Percentiles rank a stretch among this genome's conserved stretches.
Conservation (phyloP, 35 echinoderm and acorn worm genomes). For the Amphiura filiformis region DNA sequence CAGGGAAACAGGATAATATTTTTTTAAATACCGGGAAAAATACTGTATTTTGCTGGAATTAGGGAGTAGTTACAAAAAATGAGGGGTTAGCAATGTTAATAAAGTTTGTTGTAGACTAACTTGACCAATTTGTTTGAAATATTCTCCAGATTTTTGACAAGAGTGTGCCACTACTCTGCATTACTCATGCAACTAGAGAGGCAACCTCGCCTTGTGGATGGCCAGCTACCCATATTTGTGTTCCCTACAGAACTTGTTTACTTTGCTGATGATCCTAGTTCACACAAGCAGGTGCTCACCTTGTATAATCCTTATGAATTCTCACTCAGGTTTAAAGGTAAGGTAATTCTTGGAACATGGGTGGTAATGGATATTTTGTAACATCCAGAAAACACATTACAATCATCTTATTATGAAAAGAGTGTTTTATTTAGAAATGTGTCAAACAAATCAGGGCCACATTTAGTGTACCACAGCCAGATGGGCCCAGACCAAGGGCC, state of each 20-base stretch:
- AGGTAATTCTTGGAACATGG: neutral
- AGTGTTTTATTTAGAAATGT: neutral
- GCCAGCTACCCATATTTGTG: slow-evolving; percentile 91
- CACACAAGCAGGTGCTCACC: slow-evolving; percentile 93
- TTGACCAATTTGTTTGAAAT: too few species aligned
- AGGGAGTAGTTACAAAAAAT: too few species aligned
- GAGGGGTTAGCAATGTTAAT: too few species aligned
- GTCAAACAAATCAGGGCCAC: neutral
- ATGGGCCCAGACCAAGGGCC: too few species aligned
- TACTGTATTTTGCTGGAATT: too few species aligned
- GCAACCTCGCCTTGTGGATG: slow-evolving; percentile 69
- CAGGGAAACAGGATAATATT: too few species aligned
- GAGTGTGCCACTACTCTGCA: neutral
- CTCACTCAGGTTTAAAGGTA: slow-evolving; percentile 89
- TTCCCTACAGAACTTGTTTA: slow-evolving; percentile 91
- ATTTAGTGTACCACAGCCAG: too few species aligned
- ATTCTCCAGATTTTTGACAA: neutral
- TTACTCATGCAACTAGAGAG: slow-evolving; percentile 82
- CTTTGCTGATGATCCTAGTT: slow-evolving; percentile 83
- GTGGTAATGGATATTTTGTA: neutral
- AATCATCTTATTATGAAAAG: neutral
- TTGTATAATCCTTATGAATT: slow-evolving; percentile 99
- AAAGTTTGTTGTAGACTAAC: too few species aligned
- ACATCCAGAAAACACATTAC: neutral
- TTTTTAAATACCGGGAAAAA: too few species aligned